These are phyloP conservation scores for Parauchenoglanis punctatus DNA, from an alignment of 2,797 vertebrate species.

Conservation along the genomic window DNA sequence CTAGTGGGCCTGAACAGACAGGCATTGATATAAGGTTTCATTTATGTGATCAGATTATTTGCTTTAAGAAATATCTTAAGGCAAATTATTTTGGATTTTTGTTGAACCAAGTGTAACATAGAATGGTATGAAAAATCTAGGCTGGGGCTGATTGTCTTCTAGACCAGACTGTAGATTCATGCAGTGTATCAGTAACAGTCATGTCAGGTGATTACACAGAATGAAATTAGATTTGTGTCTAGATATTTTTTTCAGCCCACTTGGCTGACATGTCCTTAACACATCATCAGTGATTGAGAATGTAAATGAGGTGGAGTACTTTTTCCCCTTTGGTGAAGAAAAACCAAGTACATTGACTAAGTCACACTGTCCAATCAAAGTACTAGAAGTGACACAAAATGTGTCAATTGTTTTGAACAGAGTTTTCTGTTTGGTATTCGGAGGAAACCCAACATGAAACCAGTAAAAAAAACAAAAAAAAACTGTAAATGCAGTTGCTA, in stretches of 20 bases:
- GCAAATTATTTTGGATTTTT: not conserved
- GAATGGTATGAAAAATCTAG: not conserved
- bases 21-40: not conserved
- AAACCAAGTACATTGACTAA: too few species aligned
- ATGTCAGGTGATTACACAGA: not conserved
- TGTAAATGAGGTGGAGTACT: not conserved
- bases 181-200: not conserved
- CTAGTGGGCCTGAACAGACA: not conserved
- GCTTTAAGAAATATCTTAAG: not conserved
- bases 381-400: too few species aligned
- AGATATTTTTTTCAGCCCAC: not conserved
- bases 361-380: too few species aligned
- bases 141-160: not conserved
- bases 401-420: too few species aligned
- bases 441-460: too few species aligned
- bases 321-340: not conserved
- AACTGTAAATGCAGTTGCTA: too few species aligned
- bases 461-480: too few species aligned
- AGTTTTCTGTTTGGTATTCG: too few species aligned
- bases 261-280: not conserved
- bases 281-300: not conserved
- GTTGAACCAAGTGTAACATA: not conserved
- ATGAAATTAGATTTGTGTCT: not conserved
- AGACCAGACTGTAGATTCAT: not conserved
- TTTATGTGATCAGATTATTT: not conserved